phyloP scores from a whole-genome alignment of 2,797 vertebrate species.

The Syndactyla subalaris region DNA sequence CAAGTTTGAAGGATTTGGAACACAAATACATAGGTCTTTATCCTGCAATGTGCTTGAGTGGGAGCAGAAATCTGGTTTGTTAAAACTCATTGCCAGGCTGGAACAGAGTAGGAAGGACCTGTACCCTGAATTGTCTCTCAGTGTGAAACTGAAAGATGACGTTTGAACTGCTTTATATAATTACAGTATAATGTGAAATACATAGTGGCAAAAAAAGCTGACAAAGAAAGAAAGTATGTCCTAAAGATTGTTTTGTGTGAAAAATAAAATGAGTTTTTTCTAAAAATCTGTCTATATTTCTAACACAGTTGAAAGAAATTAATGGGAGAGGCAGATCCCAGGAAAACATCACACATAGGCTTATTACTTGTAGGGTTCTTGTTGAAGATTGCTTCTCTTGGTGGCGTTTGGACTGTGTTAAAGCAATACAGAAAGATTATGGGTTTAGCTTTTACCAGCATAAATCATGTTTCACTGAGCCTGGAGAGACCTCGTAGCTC shows the following conservation, averaged over 20 bases:
- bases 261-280: not conserved
- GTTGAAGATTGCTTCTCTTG: not conserved
- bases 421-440: not conserved
- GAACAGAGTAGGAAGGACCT: not conserved
- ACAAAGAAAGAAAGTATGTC: not conserved
- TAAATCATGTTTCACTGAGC: not conserved
- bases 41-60: not conserved
- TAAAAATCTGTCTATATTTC: not conserved
- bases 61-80: not conserved
- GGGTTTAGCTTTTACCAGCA: not conserved
- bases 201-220: not conserved
- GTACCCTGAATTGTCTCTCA: not conserved
- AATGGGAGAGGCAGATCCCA: not conserved
- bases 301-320: not conserved
- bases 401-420: not conserved
- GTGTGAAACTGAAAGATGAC: not conserved
- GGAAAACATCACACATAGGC: not conserved
- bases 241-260: not conserved
- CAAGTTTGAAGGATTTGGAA: not conserved
- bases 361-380: not conserved
- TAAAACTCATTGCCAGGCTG: not conserved
- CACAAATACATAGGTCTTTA: not conserved
- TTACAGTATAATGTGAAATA: not conserved
- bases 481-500: not conserved
- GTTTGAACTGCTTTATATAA: not conserved